phyloP scores from a whole-genome alignment of 2,797 vertebrate species.

The Gadopsis marmoratus region DNA sequence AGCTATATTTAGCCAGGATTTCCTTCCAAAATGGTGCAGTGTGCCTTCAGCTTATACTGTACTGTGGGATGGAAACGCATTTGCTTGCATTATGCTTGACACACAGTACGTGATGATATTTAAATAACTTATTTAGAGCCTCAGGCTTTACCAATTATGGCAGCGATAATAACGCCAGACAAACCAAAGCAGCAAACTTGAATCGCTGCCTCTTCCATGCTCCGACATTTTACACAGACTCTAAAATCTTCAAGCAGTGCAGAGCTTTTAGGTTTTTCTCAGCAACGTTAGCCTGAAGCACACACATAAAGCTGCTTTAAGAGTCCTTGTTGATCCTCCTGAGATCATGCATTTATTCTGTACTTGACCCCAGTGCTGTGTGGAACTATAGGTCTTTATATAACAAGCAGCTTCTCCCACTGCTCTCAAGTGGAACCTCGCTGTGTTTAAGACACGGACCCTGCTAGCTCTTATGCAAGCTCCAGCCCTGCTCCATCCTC shows the following conservation, averaged over 20 bases:
- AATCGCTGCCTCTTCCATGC: neutral
- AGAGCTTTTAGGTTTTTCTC: neutral
- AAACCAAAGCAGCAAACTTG: constrained; percentile 8
- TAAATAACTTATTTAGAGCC: neutral
- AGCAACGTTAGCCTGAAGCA: neutral
- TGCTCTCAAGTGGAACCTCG: constrained; percentile 38
- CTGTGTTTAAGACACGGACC: constrained; percentile 18
- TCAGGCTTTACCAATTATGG: neutral
- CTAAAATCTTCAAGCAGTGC: neutral
- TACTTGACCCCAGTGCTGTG: neutral
- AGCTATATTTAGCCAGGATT: constrained; percentile 64
- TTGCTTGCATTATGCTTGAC: constrained; percentile 10
- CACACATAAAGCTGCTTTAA: neutral
- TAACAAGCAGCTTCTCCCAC: constrained; percentile 38
- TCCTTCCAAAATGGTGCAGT: constrained; percentile 54
- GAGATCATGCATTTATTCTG: neutral
- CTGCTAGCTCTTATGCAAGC: constrained; percentile 46
- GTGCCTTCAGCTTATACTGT: constrained; percentile 35
- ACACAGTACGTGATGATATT: neutral
- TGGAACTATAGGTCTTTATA: constrained; percentile 20
- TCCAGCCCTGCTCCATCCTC: constrained; percentile 22
- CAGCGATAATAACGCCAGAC: neutral
- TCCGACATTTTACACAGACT: neutral
- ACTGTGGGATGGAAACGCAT: constrained; percentile 8
- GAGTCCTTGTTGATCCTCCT: neutral